These are phyloP conservation scores for Cassiopea xamachana DNA, from an alignment of 30 jellyfish, hydroid and myxozoan species.

Conservation along the genomic window DNA sequence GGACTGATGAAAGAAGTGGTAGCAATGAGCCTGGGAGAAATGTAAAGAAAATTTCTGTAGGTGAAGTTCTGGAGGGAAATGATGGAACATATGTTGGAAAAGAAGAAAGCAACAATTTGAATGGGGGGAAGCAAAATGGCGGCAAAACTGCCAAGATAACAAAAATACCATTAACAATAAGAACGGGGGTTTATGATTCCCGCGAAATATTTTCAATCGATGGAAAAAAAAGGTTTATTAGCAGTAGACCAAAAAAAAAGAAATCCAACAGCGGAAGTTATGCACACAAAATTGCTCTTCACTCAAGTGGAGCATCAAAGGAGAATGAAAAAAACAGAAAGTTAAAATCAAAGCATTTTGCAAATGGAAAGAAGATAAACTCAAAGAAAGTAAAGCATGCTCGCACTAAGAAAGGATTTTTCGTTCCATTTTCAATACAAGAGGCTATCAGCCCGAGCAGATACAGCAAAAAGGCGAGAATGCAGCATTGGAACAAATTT, in stretches of 20 bases:
- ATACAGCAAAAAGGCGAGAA: too few species aligned
- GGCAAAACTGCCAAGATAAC: not conserved
- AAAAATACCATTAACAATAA: constrained; percentile 37
- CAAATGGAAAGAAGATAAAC: not conserved
- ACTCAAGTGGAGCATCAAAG: not conserved
- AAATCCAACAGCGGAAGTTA: not conserved
- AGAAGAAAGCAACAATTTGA: not conserved
- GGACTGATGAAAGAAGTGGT: not conserved
- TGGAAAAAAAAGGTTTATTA: constrained; percentile 7
- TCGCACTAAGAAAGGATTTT: too few species aligned
- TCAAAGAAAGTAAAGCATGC: not conserved
- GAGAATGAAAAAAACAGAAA: not conserved
- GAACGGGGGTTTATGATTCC: constrained; percentile 47
- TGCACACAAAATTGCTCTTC: not conserved
- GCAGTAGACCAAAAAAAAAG: not conserved
- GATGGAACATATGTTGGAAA: not conserved
- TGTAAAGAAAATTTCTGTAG: not conserved
- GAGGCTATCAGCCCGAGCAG: too few species aligned
- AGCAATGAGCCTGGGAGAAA: not conserved
- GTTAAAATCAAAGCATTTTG: not conserved
- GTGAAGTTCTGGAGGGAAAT: not conserved
- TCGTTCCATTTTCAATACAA: too few species aligned
- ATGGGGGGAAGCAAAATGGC: not conserved
- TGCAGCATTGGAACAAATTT: not conserved
- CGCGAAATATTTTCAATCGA: constrained; percentile 37